Percentiles rank a stretch among this genome's conserved stretches.
Evolutionary conservation across 1,140 invertebrate genomes (phyloP).

Genomic region (Mya arenaria): DNA sequence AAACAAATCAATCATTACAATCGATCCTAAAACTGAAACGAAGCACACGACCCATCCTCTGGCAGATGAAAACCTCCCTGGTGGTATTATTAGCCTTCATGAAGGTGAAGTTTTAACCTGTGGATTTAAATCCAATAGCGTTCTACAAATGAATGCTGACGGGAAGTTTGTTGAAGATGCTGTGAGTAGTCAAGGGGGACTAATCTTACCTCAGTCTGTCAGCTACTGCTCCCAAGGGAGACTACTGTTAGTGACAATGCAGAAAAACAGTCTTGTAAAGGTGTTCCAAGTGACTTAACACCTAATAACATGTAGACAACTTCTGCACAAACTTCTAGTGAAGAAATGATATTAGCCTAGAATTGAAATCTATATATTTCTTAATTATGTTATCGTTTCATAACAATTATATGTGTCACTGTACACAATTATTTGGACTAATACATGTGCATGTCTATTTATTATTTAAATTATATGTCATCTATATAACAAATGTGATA

Average conservation of each 20-base stretch:
- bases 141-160: neutral
- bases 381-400: too few species aligned
- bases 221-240: conserved; percentile 2
- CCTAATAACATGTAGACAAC: neutral
- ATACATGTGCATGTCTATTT: too few species aligned
- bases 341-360: too few species aligned
- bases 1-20: conserved; percentile 33
- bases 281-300: conserved; percentile 30
- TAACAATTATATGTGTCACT: too few species aligned
- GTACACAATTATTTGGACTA: too few species aligned
- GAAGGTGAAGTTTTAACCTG: conserved; percentile 35
- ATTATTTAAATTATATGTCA: too few species aligned
- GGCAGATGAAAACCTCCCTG: conserved; percentile 13
- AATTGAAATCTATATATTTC: too few species aligned
- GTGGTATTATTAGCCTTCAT: conserved; percentile 6
- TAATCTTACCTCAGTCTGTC: conserved; percentile 41
- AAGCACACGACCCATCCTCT: neutral
- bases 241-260: conserved; percentile 29
- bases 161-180: conserved; percentile 12
- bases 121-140: conserved; percentile 32
- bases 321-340: too few species aligned
- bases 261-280: conserved; percentile 44
- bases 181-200: conserved; percentile 23
- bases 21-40: conserved; percentile 5
- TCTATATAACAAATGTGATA: too few species aligned